Base-by-base conservation (phyloP, 1,140 invertebrate genomes). In the Nephila pilipes region DNA sequence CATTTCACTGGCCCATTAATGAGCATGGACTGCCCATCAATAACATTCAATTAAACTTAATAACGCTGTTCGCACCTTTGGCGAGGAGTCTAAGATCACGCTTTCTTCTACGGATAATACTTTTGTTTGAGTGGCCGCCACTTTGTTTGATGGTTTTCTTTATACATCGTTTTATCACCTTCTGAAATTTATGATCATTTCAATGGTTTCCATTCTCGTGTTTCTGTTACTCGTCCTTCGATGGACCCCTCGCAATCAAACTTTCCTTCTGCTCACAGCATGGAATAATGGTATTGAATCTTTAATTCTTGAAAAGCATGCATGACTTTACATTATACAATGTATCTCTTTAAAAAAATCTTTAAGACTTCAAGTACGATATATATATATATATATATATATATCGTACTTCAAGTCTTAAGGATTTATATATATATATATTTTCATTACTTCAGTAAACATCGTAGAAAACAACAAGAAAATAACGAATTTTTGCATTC, bases 41-140 rank as follows among this genome's bases (percentile, higher is more conserved):
- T 93, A 93, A 93, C 83, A 79, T 60, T 87, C 83, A 83, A 93
- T 93, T 93, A 93, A 87, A 85, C 85, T 93, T 93, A 93, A 93
- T 93, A 93, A 93, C 83, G 91, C 85, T 93, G 91, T 93, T 93
- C 91, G 91, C 91, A 93, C 91, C 91, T 87, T 85, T 80, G 91
- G 91, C 91, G 90, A 85, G 80, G 81, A 92, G 81, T 92, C 55
- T 90, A 16, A 54, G 80, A 91, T 91, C 91, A 93, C 91, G 91
- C 83, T 87, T 92, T 63, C 14, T 54, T 54, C 75, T 12, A 29
- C 10, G 16, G 81, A 92, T 85, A 92, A 92, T 92, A 93, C 91
- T 93, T 93, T 93, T 93, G 91, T 87, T 93, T 92, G 46, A 85
- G 25, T 81, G 89, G 89, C 55, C 57, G 79, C 89, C 63, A 85